Evolutionary conservation across 2,113 vertebrate genomes (phyloP).

Genomic region (Cynoglossus semilaevis): DNA sequence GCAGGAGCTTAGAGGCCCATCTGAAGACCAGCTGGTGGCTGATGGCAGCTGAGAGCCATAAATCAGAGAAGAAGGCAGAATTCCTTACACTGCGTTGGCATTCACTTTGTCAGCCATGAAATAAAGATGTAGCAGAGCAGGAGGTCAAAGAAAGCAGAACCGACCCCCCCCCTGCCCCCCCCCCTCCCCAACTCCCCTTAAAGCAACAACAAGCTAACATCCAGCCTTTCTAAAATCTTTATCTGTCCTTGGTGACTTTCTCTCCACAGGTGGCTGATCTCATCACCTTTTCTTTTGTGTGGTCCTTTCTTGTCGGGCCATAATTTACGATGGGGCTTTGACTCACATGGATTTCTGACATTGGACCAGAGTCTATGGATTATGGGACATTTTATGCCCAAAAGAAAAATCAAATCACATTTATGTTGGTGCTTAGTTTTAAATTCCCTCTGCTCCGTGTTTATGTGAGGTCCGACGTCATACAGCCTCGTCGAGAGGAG

Average conservation of each 20-base stretch:
- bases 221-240: slow-evolving; percentile 26
- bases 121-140: slow-evolving; percentile 91
- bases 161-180: background rate
- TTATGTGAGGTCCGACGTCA: too few species aligned
- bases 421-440: background rate
- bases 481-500: too few species aligned
- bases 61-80: slow-evolving; percentile 83
- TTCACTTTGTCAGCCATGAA: slow-evolving; percentile 91
- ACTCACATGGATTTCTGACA: slow-evolving; percentile 26
- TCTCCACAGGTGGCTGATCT: slow-evolving; percentile 60
- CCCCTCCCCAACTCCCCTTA: background rate
- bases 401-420: background rate
- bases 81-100: slow-evolving; percentile 83
- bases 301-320: slow-evolving; percentile 34
- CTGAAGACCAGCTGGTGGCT: slow-evolving; percentile 86
- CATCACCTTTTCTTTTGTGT: slow-evolving; percentile 58
- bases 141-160: slow-evolving; percentile 79
- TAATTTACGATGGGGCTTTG: slow-evolving; percentile 43
- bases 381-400: background rate
- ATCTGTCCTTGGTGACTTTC: slow-evolving; percentile 38
- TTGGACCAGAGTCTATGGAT: background rate
- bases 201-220: slow-evolving; percentile 28
- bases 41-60: slow-evolving; percentile 89
- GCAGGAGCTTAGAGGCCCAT: slow-evolving; percentile 70
- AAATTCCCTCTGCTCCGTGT: background rate